These are phyloP conservation scores for Rhopalosiphum nymphaeae DNA, from an alignment of 2,888 invertebrate genomes.

Conservation along the genomic window DNA sequence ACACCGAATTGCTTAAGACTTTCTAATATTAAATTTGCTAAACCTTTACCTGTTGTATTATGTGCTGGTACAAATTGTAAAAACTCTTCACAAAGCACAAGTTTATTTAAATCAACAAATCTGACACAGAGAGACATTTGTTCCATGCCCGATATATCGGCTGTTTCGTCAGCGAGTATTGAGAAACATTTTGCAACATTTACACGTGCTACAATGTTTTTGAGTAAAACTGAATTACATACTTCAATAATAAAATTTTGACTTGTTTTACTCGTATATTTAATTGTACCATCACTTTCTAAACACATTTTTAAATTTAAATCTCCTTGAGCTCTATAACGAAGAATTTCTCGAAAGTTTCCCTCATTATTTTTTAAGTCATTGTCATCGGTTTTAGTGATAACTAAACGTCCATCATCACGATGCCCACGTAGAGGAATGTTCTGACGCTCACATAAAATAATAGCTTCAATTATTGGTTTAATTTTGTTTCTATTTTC, in stretches of 20 bases:
- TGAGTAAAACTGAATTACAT: slow-evolving; percentile 67
- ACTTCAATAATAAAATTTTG: slow-evolving; percentile 68
- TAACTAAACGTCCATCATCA: slow-evolving; percentile 23
- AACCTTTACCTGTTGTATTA: slow-evolving; percentile 20
- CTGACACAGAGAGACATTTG: slow-evolving; percentile 24
- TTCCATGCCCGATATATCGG: slow-evolving; percentile 66
- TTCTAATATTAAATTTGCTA: slow-evolving; percentile 45
- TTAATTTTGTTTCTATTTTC: no score
- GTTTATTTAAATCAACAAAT: slow-evolving; percentile 37
- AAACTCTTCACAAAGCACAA: slow-evolving; percentile 40
- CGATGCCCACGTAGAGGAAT: background rate
- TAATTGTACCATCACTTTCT: slow-evolving; percentile 28
- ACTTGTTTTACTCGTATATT: slow-evolving; percentile 35
- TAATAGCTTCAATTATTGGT: no score
- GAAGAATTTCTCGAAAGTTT: slow-evolving; percentile 39
- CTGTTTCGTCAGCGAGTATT: slow-evolving; percentile 66
- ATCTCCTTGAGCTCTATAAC: slow-evolving; percentile 23
- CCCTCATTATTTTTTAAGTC: slow-evolving; percentile 30
- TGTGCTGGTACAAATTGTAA: slow-evolving; percentile 33
- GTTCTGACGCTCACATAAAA: no score
- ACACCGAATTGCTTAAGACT: slow-evolving; percentile 40
- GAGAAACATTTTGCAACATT: slow-evolving; percentile 66
- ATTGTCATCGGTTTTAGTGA: slow-evolving; percentile 21
- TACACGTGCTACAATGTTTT: slow-evolving; percentile 68
- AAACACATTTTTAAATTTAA: slow-evolving; percentile 27